Conservation (phyloP, 2,888 invertebrate genomes). For the Leptinotarsa haldemani region DNA sequence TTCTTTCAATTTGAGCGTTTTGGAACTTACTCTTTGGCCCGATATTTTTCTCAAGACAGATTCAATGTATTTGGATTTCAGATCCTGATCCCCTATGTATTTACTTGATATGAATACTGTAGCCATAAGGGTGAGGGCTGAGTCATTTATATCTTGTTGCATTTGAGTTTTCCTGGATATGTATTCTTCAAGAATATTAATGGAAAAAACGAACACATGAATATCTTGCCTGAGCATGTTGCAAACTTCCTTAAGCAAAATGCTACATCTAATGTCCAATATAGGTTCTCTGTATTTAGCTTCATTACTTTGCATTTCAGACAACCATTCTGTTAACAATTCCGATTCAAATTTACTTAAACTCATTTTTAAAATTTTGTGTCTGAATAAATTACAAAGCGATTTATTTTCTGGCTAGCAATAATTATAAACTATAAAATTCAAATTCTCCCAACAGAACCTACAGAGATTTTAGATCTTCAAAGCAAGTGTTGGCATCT, state of each 20-base stretch:
- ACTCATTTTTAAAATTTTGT: constrained; percentile 28
- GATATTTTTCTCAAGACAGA: constrained; percentile 52
- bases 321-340: constrained; percentile 50
- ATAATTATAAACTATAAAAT: too few species aligned
- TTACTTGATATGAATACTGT: constrained; percentile 57
- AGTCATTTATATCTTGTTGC: constrained; percentile 51
- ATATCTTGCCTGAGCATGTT: constrained; percentile 55
- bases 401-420: too few species aligned
- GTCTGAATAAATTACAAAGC: too few species aligned
- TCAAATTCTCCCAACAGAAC: too few species aligned
- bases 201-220: constrained; percentile 58
- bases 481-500: too few species aligned
- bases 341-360: constrained; percentile 45
- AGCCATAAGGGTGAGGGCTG: constrained; percentile 51
- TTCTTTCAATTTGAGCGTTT: constrained; percentile 51
- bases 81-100: constrained; percentile 55
- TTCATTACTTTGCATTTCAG: constrained; percentile 46
- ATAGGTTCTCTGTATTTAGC: constrained; percentile 55
- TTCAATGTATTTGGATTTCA: constrained; percentile 50
- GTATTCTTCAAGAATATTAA: constrained; percentile 58
- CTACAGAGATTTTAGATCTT: too few species aligned
- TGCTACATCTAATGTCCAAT: constrained; percentile 51
- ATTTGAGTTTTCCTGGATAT: constrained; percentile 48
- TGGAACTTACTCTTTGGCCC: constrained; percentile 45
- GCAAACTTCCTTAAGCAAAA: constrained; percentile 56